These are phyloP conservation scores for Lophotriccus pileatus DNA, from an alignment of 2,797 vertebrate genomes.

Conservation along the genomic window DNA sequence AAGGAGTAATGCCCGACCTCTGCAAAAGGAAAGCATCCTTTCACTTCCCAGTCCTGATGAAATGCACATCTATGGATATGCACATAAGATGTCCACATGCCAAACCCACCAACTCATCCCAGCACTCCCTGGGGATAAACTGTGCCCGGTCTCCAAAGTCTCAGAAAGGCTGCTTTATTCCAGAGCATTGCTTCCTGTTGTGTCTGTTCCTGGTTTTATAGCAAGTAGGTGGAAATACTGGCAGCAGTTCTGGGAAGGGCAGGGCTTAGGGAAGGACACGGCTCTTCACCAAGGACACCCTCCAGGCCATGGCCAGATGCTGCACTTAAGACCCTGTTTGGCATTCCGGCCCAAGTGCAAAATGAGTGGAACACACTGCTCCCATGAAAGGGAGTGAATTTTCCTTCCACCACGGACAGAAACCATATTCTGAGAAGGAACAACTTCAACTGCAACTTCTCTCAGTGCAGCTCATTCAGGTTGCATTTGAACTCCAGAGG, in stretches of 20 bases:
- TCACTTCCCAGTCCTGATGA: neutral
- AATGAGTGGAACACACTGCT: neutral
- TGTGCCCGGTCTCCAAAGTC: neutral
- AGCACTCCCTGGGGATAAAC: neutral
- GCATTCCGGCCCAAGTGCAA: neutral
- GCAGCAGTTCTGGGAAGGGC: neutral
- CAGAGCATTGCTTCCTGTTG: neutral
- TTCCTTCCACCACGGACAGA: neutral
- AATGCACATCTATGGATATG: fast-evolving
- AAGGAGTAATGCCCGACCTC: neutral
- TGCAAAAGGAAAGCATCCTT: neutral
- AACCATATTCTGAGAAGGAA: neutral
- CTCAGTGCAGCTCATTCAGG: neutral
- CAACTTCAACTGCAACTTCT: neutral
- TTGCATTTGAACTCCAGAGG: neutral
- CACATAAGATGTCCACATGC: neutral
- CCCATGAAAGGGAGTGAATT: neutral
- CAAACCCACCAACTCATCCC: neutral
- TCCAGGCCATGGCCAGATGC: neutral
- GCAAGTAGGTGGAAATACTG: neutral
- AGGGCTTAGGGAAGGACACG: neutral
- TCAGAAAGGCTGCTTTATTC: neutral
- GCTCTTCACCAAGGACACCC: neutral
- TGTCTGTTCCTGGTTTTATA: neutral
- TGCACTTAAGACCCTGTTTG: neutral